Evolutionary conservation across 2,113 vertebrate genomes (phyloP).

Genomic region (Chloroceryle aenea): DNA sequence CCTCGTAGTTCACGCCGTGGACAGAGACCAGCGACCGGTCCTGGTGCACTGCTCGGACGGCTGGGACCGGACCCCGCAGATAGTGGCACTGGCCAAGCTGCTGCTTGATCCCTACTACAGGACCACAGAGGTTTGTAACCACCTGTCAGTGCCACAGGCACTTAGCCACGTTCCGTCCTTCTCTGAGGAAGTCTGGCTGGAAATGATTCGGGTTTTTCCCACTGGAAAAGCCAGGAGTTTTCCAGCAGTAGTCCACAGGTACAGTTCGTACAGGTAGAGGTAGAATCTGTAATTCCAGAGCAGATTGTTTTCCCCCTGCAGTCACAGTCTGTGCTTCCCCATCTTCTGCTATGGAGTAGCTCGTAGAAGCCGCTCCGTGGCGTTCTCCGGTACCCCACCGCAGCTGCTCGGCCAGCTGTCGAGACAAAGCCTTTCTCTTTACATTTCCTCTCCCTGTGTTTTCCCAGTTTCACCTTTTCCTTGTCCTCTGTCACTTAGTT

Average conservation of each 20-base stretch:
- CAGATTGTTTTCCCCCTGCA: not conserved
- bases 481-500: not conserved
- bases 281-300: not conserved
- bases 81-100: constrained; percentile 93
- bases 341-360: rapidly evolving
- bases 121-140: constrained; percentile 88
- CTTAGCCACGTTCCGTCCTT: rapidly evolving
- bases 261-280: not conserved
- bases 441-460: not conserved
- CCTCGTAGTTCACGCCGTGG: constrained; percentile 91
- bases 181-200: not conserved
- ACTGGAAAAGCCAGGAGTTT: not conserved
- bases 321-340: not conserved
- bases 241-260: not conserved
- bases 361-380: not conserved
- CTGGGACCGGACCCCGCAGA: constrained; percentile 98
- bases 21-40: constrained; percentile 91
- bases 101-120: constrained; percentile 96
- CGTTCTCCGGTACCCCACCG: not conserved
- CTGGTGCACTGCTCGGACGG: constrained; percentile 97
- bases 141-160: too few species aligned
- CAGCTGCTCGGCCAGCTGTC: not conserved
- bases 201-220: not conserved
- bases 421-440: not conserved
- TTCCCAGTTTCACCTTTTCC: not conserved